A percentile compares a stretch with the other conserved stretches of the same genome.
These are phyloP conservation scores for Apodemia zela DNA, from an alignment of 2,888 invertebrate species.

Conservation along the genomic window DNA sequence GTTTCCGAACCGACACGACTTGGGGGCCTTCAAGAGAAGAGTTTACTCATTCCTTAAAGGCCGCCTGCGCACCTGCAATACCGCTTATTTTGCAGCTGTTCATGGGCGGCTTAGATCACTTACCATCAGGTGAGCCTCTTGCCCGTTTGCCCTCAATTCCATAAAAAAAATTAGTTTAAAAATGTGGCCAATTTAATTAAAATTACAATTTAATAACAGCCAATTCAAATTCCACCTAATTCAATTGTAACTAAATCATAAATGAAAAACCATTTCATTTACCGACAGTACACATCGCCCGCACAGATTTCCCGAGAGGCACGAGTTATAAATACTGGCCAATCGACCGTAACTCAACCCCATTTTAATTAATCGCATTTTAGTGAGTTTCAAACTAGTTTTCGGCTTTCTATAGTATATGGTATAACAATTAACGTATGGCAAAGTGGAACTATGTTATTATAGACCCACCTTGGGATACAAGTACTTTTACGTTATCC, in stretches of 20 bases:
- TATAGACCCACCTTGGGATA: background rate
- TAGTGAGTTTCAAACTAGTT: constrained; percentile 45
- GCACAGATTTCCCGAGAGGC: constrained; percentile 35
- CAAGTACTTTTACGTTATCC: background rate
- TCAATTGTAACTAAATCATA: constrained; percentile 13
- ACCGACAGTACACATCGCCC: constrained; percentile 19
- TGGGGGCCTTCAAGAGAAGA: too few relatives aligned
- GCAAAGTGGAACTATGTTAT: background rate
- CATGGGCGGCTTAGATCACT: too few relatives aligned
- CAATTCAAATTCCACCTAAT: background rate
- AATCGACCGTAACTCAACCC: constrained; percentile 30
- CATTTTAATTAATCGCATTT: constrained; percentile 52
- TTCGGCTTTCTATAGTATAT: constrained; percentile 5
- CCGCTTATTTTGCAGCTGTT: too few relatives aligned
- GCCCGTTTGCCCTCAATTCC: too few relatives aligned
- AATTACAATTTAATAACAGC: background rate
- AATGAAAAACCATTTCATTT: constrained; percentile 13
- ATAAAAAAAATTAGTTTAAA: too few relatives aligned
- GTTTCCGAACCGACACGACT: too few relatives aligned
- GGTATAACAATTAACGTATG: constrained; percentile 4
- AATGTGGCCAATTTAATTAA: background rate
- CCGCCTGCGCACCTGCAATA: too few relatives aligned
- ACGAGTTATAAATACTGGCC: constrained; percentile 32
- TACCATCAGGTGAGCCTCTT: too few relatives aligned
- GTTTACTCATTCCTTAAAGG: too few relatives aligned